phyloP scores from a whole-genome alignment of 2,113 vertebrate species.

The Dicentrarchus labrax region DNA sequence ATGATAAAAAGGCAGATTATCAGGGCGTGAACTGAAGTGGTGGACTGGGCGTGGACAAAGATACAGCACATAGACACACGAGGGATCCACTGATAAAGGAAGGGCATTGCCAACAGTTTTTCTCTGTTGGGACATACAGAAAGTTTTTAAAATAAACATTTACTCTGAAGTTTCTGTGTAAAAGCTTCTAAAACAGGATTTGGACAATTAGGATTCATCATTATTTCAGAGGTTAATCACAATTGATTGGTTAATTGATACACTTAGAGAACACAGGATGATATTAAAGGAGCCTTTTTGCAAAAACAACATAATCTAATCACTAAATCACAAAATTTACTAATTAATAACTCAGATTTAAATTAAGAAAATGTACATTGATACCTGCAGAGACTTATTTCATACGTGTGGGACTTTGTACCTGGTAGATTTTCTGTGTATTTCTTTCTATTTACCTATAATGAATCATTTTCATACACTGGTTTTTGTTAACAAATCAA shows the following conservation, averaged over 20 bases:
- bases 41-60: slow-evolving; percentile 48
- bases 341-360: too few species aligned
- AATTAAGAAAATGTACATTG: too few species aligned
- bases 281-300: neutral
- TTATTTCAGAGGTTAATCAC: neutral
- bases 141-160: accelerated
- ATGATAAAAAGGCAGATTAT: slow-evolving; percentile 41
- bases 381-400: too few species aligned
- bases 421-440: neutral
- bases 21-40: slow-evolving; percentile 43
- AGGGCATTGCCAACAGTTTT: slow-evolving; percentile 10
- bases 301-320: neutral
- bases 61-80: slow-evolving; percentile 48
- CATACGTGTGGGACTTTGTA: neutral
- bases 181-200: neutral
- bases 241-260: neutral
- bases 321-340: neutral
- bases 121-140: neutral
- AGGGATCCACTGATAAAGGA: slow-evolving; percentile 57
- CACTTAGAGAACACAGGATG: neutral
- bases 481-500: neutral
- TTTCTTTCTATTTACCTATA: neutral
- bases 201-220: neutral
- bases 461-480: neutral
- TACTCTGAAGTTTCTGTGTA: neutral